These are phyloP conservation scores for Urosaurus nigricauda DNA, from an alignment of 2,797 vertebrate genomes.

Conservation along the genomic window DNA sequence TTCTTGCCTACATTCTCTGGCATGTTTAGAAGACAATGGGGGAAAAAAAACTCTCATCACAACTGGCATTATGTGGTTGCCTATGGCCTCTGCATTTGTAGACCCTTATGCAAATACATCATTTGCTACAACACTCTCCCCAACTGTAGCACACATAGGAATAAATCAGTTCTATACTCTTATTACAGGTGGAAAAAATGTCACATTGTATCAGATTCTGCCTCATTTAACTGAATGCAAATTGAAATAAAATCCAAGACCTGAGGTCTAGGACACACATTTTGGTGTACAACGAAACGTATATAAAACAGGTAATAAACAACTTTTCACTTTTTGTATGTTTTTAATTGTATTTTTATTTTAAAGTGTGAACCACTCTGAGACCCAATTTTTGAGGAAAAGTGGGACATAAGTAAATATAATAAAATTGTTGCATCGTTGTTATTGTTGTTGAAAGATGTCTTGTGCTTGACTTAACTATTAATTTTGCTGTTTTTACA, in stretches of 20 bases:
- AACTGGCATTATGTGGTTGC: not conserved
- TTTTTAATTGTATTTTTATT: too few species aligned
- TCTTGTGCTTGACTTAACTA: not conserved
- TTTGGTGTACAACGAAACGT: not conserved
- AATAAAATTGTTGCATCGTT: too few species aligned
- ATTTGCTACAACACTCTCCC: not conserved
- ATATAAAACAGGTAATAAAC: not conserved
- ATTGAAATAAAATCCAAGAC: not conserved
- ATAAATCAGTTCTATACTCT: not conserved
- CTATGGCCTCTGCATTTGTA: not conserved
- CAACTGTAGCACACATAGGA: not conserved
- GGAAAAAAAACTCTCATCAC: not conserved
- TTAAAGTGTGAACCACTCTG: too few species aligned
- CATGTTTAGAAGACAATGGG: not conserved
- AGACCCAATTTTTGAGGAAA: too few species aligned
- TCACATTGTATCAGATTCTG: not conserved
- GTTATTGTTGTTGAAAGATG: not conserved
- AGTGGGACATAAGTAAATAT: too few species aligned
- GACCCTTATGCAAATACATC: not conserved
- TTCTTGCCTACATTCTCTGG: not conserved
- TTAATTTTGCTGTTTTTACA: not conserved
- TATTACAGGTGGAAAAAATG: not conserved
- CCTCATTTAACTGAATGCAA: not conserved
- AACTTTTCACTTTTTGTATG: too few species aligned
- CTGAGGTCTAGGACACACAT: not conserved